phyloP scores from a whole-genome alignment of 2,888 invertebrate genomes.

The Trichopoda pennipes region DNA sequence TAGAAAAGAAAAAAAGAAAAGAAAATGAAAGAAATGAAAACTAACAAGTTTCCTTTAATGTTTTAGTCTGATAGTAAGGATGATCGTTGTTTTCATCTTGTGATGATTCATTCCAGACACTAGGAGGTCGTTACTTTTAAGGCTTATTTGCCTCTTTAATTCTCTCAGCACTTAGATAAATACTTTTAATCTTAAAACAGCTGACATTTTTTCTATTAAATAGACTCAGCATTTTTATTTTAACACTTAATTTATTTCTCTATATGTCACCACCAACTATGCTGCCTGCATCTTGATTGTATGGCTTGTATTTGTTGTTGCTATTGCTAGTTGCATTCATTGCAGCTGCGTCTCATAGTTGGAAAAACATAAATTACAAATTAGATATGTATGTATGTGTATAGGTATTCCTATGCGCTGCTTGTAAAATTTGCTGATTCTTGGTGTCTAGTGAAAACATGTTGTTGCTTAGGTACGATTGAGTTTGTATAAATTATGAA shows the following conservation, averaged over 20 bases:
- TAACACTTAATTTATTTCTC: conserved; percentile 59
- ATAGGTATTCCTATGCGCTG: background rate
- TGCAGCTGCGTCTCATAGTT: conserved; percentile 43
- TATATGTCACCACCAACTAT: conserved; percentile 57
- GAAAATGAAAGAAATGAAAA: background rate
- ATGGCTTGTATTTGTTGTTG: conserved; percentile 23
- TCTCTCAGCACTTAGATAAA: conserved; percentile 10
- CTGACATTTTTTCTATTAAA: conserved; percentile 45
- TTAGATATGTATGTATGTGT: background rate
- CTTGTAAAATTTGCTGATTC: conserved; percentile 9
- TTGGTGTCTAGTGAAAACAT: conserved; percentile 14
- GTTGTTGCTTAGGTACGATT: background rate
- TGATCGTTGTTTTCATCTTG: conserved; percentile 22
- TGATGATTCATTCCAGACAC: conserved; percentile 59
- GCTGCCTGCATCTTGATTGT: conserved; percentile 43
- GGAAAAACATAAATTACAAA: background rate
- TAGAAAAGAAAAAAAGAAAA: background rate
- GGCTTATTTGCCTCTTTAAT: conserved; percentile 33
- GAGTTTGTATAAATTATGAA: conserved; percentile 2
- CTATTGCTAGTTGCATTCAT: conserved; percentile 28
- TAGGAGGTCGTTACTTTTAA: conserved; percentile 64
- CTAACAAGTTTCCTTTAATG: conserved; percentile 14
- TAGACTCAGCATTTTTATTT: conserved; percentile 29
- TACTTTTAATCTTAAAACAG: conserved; percentile 59
- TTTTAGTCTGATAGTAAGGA: background rate